Percentiles rank a stretch among this genome's conserved stretches.
Evolutionary conservation across 2,113 vertebrate species (phyloP).

Genomic region (Loxodonta africana): DNA sequence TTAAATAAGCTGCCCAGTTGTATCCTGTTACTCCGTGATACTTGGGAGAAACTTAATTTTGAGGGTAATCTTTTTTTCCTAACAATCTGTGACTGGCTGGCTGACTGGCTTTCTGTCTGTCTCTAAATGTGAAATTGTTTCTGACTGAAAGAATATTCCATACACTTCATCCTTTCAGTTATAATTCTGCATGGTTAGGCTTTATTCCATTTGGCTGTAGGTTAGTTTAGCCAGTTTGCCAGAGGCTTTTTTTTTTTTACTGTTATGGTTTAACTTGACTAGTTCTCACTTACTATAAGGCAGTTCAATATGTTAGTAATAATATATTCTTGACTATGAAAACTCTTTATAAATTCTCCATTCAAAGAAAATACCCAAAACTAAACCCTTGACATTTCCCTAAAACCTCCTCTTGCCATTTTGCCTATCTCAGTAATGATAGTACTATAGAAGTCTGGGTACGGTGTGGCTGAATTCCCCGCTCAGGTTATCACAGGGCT

Average conservation of each 20-base stretch:
- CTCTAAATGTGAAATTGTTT: not conserved
- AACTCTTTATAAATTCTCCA: not conserved
- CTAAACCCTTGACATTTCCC: not conserved
- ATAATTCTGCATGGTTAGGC: not conserved
- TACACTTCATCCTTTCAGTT: not conserved
- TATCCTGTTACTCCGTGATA: not conserved
- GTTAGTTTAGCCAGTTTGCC: not conserved
- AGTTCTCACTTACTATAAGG: not conserved
- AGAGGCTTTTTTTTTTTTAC: constrained; percentile 4
- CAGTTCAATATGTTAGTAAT: not conserved
- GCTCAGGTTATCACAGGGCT: no score
- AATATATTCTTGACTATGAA: not conserved
- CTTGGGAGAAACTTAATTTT: constrained; percentile 1
- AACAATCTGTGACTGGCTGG: not conserved
- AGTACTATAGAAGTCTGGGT: not conserved
- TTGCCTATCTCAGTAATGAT: not conserved
- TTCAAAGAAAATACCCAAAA: constrained; percentile 37
- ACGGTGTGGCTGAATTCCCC: no score
- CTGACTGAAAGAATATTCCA: not conserved
- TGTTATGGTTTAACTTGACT: not conserved
- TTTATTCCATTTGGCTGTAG: not conserved
- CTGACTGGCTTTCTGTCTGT: no score
- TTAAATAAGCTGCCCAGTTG: not conserved
- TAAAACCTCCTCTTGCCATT: not conserved
- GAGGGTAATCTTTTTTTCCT: not conserved